Conservation (phyloP, 2,797 vertebrate species). For the Craterocephalus amniculus region DNA sequence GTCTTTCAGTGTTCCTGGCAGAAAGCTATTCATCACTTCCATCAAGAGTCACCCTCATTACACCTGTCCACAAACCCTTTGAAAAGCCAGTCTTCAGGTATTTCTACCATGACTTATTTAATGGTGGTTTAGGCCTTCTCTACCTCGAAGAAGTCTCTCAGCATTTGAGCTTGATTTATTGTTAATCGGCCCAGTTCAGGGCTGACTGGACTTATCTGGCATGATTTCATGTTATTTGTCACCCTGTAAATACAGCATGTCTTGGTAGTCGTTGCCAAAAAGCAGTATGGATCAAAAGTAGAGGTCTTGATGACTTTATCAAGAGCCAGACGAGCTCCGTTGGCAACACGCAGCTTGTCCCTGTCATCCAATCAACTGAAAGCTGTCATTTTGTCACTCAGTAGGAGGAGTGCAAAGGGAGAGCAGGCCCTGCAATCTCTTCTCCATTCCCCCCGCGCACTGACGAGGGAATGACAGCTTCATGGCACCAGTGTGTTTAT, state of each 20-base stretch:
- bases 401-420: slow-evolving; percentile 32
- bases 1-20: not conserved
- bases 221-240: not conserved
- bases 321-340: slow-evolving; percentile 28
- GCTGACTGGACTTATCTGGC: not conserved
- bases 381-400: slow-evolving; percentile 61
- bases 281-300: slow-evolving; percentile 24
- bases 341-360: slow-evolving; percentile 17
- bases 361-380: slow-evolving; percentile 47
- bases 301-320: slow-evolving; percentile 52
- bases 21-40: not conserved
- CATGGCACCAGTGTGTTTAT: slow-evolving; percentile 56
- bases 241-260: not conserved
- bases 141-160: not conserved
- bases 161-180: not conserved
- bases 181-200: not conserved
- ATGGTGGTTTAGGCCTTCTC: not conserved
- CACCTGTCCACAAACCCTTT: not conserved
- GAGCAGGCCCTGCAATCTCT: slow-evolving; percentile 14
- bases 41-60: not conserved
- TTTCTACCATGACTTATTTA: not conserved
- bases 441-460: slow-evolving; percentile 18
- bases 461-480: slow-evolving; percentile 66
- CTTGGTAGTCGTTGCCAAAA: slow-evolving; percentile 11
- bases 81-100: not conserved